A percentile compares a stretch with the other conserved stretches of the same genome.
Evolutionary conservation across 2,888 invertebrate species (phyloP).

Genomic region (Cynaeus angustus): DNA sequence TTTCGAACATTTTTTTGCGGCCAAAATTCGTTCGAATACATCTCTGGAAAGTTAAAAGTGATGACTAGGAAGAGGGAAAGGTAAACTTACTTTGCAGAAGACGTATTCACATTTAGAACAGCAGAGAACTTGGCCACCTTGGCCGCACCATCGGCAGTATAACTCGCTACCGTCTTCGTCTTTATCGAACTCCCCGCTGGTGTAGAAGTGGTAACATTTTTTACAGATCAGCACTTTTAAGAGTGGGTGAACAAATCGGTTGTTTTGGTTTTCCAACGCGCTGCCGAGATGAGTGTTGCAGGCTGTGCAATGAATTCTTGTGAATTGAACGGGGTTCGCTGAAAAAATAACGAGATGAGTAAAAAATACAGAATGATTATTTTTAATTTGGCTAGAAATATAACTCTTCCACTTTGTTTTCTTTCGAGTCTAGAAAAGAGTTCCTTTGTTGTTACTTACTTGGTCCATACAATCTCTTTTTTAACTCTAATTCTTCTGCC

Average conservation of each 20-base stretch:
- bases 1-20: conserved; percentile 78
- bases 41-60: conserved; percentile 74
- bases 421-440: no score
- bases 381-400: no score
- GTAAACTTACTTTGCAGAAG: conserved; percentile 77
- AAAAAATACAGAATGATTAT: no score
- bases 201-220: conserved; percentile 84
- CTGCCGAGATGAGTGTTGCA: conserved; percentile 85
- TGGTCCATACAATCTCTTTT: conserved; percentile 57
- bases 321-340: conserved; percentile 72
- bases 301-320: conserved; percentile 82
- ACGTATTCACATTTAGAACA: conserved; percentile 85
- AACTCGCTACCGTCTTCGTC: conserved; percentile 89
- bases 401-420: no score
- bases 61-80: background rate
- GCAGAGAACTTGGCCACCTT: conserved; percentile 82
- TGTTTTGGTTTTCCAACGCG: conserved; percentile 77
- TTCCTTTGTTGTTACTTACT: conserved; percentile 53
- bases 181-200: conserved; percentile 87
- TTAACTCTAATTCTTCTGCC: conserved; percentile 59
- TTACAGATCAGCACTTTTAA: conserved; percentile 82
- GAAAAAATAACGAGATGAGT: no score
- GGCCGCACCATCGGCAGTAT: conserved; percentile 89
- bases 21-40: conserved; percentile 85
- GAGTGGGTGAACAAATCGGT: conserved; percentile 83